Evolutionary conservation across 2,797 vertebrate genomes (phyloP).

Genomic region (Scyliorhinus canicula): DNA sequence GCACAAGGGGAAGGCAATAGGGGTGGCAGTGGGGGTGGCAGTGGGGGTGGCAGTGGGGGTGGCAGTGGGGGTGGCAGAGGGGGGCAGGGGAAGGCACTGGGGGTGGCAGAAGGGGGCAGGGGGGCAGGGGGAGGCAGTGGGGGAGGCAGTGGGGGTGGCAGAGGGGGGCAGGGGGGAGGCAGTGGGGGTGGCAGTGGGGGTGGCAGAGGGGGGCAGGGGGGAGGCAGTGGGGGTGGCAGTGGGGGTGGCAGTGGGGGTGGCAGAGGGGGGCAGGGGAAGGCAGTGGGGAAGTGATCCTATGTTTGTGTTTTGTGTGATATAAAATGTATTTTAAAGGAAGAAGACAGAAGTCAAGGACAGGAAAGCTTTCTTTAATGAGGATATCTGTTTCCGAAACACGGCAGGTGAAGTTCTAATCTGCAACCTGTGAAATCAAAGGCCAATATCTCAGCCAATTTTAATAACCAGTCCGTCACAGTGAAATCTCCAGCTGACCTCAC

Average conservation of each 20-base stretch:
- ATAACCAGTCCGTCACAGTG: too few relatives aligned
- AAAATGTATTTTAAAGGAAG: background rate
- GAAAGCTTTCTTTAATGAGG: background rate
- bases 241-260: too few relatives aligned
- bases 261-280: background rate
- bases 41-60: too few relatives aligned
- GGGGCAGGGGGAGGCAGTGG: background rate
- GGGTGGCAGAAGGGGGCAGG: background rate
- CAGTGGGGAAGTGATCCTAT: background rate
- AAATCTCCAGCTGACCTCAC: background rate
- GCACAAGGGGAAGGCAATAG: too few relatives aligned
- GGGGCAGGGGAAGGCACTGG: too few relatives aligned
- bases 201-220: too few relatives aligned
- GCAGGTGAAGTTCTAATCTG: background rate
- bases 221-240: too few relatives aligned
- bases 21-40: too few relatives aligned
- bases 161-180: background rate
- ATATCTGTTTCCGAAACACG: background rate
- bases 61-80: background rate
- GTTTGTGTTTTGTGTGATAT: background rate
- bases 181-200: background rate
- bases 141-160: too few relatives aligned
- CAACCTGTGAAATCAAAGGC: too few relatives aligned
- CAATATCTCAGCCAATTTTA: too few relatives aligned
- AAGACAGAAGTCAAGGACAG: background rate